A percentile compares a stretch with the other conserved stretches of the same genome.
Conservation (phyloP, 2,113 vertebrate species). For the Butorides virescens region DNA sequence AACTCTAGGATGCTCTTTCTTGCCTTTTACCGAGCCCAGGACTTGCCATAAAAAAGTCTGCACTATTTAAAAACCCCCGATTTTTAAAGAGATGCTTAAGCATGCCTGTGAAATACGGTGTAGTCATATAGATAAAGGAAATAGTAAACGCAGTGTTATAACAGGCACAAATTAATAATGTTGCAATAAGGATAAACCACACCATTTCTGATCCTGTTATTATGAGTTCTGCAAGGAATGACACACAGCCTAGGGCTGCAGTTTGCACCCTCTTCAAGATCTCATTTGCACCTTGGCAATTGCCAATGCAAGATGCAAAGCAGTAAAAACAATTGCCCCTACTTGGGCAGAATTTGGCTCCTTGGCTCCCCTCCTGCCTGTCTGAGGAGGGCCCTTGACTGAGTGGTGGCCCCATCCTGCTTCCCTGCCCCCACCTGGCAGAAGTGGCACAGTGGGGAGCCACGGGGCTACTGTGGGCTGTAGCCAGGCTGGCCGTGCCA, state of each 20-base stretch:
- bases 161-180: background rate
- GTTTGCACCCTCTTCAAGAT: background rate
- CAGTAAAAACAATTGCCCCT: background rate
- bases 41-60: background rate
- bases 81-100: background rate
- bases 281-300: background rate
- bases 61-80: background rate
- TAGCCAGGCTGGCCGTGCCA: accelerated
- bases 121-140: background rate
- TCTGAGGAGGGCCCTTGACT: background rate
- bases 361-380: background rate
- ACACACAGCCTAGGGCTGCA: background rate
- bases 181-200: background rate
- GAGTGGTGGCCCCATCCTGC: background rate
- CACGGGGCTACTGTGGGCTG: background rate
- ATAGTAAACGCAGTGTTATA: background rate
- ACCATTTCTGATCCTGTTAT: background rate
- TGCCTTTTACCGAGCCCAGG: background rate
- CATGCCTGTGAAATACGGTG: background rate
- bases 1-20: background rate
- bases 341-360: background rate
- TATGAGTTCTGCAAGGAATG: background rate
- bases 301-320: background rate
- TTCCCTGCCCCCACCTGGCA: background rate
- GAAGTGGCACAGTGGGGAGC: background rate